Evolutionary conservation across 2,113 vertebrate species (phyloP).

Genomic region (Syrmaticus mikado): DNA sequence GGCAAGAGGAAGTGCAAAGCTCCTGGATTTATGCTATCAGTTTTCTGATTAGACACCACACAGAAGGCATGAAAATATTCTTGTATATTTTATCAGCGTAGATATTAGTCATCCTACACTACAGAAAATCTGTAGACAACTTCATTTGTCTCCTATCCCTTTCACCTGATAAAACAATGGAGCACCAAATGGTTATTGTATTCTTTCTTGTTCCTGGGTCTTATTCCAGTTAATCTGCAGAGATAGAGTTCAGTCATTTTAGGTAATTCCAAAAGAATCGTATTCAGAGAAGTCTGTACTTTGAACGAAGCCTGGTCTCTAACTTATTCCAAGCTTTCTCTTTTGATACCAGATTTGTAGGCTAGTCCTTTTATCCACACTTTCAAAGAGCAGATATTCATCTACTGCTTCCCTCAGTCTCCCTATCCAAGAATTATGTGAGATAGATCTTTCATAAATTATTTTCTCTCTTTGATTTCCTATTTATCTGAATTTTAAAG

Average conservation of each 20-base stretch:
- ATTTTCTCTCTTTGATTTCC: not conserved
- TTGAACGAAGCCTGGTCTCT: not conserved
- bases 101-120: rapidly evolving
- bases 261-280: not conserved
- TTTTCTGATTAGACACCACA: not conserved
- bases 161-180: not conserved
- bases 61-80: not conserved
- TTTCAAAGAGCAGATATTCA: not conserved
- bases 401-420: not conserved
- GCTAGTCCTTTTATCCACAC: not conserved
- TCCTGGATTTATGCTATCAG: not conserved
- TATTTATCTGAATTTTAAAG: not conserved
- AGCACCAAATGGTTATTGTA: not conserved
- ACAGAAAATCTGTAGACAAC: not conserved
- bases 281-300: not conserved
- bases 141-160: not conserved
- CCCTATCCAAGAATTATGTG: not conserved
- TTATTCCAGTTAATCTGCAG: not conserved
- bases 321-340: not conserved
- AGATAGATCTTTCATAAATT: not conserved
- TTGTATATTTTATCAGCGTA: not conserved
- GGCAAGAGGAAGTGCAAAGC: not conserved
- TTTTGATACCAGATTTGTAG: not conserved
- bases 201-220: not conserved
- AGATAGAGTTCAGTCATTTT: not conserved